Evolutionary conservation across 2,113 vertebrate genomes (phyloP).

Genomic region (Sinocyclocheilus rhinocerous): DNA sequence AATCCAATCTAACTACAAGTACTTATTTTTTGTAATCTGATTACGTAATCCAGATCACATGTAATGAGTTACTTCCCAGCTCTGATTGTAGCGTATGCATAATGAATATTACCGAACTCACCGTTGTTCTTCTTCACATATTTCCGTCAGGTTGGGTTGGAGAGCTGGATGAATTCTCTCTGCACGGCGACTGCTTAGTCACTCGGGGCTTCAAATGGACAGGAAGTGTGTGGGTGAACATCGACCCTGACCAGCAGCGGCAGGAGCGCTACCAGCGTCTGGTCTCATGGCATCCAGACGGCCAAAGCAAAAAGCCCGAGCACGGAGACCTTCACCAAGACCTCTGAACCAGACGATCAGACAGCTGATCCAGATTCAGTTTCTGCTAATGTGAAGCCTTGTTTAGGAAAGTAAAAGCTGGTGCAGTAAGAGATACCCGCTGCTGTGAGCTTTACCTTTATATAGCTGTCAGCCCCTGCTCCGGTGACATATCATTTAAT

Average conservation of each 20-base stretch:
- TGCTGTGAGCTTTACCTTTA: not conserved
- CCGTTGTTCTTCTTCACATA: not conserved
- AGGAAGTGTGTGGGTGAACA: slow-evolving; percentile 94
- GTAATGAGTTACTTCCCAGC: too few species aligned
- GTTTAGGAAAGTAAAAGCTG: not conserved
- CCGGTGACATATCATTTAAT: slow-evolving; percentile 12
- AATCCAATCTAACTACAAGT: too few species aligned
- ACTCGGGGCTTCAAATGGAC: slow-evolving; percentile 91
- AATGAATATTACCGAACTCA: not conserved
- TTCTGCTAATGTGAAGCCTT: not conserved
- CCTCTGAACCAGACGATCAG: slow-evolving; percentile 50
- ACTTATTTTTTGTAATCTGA: too few species aligned
- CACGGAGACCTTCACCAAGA: slow-evolving; percentile 75
- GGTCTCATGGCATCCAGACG: slow-evolving; percentile 77
- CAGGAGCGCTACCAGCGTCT: slow-evolving; percentile 90
- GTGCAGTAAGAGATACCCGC: not conserved
- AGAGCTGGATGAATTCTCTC: slow-evolving; percentile 91
- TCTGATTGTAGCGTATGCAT: not conserved
- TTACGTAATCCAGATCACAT: too few species aligned
- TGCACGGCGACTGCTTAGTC: slow-evolving; percentile 92
- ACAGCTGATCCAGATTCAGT: slow-evolving; percentile 6
- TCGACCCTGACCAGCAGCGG: slow-evolving; percentile 86
- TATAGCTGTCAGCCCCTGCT: not conserved
- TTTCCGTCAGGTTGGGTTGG: slow-evolving; percentile 88
- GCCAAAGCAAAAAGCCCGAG: slow-evolving; percentile 63